Conservation (phyloP, 2,113 vertebrate species). For the Trematomus loennbergii region DNA sequence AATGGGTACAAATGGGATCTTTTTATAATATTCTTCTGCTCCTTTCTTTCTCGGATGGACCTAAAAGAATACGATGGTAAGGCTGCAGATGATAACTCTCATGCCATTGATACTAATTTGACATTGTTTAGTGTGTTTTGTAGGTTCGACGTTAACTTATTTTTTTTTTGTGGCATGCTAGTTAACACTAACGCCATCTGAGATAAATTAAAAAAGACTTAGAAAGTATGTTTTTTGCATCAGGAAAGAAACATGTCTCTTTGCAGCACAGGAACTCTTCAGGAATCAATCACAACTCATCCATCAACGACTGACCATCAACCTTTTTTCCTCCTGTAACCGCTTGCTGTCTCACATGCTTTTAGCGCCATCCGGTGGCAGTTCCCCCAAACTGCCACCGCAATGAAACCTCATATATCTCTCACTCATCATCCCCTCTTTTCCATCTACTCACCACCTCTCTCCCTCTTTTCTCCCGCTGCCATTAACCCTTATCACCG, state of each 20-base stretch:
- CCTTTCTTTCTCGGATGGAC: constrained; percentile 82
- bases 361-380: constrained; percentile 60
- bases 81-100: constrained; percentile 64
- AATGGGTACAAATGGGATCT: constrained; percentile 76
- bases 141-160: neutral
- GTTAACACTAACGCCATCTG: constrained; percentile 55
- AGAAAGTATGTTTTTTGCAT: neutral
- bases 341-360: constrained; percentile 59
- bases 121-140: constrained; percentile 58
- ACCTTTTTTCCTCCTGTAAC: constrained; percentile 50
- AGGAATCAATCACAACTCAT: constrained; percentile 31
- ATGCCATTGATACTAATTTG: constrained; percentile 75
- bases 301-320: constrained; percentile 38
- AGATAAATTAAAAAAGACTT: neutral
- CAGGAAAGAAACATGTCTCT: constrained; percentile 25
- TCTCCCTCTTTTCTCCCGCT: constrained; percentile 34
- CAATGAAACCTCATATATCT: constrained; percentile 31
- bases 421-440: constrained; percentile 17
- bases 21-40: constrained; percentile 80
- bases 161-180: constrained; percentile 60
- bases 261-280: constrained; percentile 22
- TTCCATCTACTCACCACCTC: constrained; percentile 25
- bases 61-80: constrained; percentile 89
- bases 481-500: constrained; percentile 67
- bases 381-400: constrained; percentile 16